Conservation (phyloP, 2,797 vertebrate species). For the Acestrorhynchus altus region DNA sequence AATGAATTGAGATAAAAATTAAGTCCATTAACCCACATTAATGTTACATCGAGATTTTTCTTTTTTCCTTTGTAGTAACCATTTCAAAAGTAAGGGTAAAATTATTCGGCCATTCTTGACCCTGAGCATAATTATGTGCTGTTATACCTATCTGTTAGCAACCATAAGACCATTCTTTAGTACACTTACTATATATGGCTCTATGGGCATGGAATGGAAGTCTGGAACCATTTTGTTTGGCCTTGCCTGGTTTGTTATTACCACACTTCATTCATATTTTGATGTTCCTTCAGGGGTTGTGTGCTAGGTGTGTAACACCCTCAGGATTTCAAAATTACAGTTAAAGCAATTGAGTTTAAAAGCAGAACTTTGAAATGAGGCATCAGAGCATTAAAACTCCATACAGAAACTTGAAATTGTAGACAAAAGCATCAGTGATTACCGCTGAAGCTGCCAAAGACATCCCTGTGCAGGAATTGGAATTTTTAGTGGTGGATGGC, state of each 20-base stretch:
- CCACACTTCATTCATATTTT: neutral
- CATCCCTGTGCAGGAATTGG: constrained; percentile 36
- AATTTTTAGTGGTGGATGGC: constrained; percentile 27
- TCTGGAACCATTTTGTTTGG: too few relatives aligned
- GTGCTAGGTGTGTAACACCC: constrained; percentile 71
- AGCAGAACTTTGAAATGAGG: neutral
- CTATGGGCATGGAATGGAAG: too few relatives aligned
- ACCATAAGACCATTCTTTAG: too few relatives aligned
- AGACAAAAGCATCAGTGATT: constrained; percentile 57
- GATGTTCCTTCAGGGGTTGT: constrained; percentile 66
- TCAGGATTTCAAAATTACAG: constrained; percentile 70
- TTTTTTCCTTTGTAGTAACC: too few relatives aligned
- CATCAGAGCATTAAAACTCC: constrained; percentile 59
- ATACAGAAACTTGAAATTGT: constrained; percentile 63
- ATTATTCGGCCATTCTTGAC: too few relatives aligned
- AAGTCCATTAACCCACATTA: too few relatives aligned
- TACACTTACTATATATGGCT: too few relatives aligned
- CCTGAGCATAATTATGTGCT: too few relatives aligned
- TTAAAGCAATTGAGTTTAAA: constrained; percentile 72
- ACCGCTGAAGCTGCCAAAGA: constrained; percentile 32
- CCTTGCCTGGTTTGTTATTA: neutral
- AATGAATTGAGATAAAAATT: too few relatives aligned
- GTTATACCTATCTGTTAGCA: too few relatives aligned
- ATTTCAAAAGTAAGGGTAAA: too few relatives aligned
- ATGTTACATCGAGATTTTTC: too few relatives aligned